Conservation (phyloP, 2,113 vertebrate genomes). For the Barnardius zonarius region DNA sequence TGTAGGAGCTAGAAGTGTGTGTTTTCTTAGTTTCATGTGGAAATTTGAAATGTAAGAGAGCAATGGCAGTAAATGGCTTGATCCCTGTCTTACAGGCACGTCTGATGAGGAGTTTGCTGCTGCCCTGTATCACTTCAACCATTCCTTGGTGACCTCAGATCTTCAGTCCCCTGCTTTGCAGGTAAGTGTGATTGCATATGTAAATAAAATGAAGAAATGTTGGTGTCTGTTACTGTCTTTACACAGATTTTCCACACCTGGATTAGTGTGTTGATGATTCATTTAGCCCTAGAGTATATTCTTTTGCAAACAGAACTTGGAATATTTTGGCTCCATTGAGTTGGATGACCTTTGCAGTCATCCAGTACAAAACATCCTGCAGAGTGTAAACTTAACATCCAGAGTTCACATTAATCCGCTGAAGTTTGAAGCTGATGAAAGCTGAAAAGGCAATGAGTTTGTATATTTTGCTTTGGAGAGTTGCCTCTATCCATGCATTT, state of each 20-base stretch:
- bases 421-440: background rate
- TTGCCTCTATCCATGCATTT: background rate
- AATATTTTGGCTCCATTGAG: background rate
- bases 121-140: slow-evolving; percentile 97
- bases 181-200: slow-evolving; percentile 63
- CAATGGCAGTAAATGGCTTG: background rate
- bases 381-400: background rate
- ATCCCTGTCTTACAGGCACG: slow-evolving; percentile 74
- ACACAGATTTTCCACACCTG: rapidly evolving
- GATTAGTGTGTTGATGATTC: background rate
- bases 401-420: background rate
- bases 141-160: slow-evolving; percentile 95
- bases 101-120: slow-evolving; percentile 96
- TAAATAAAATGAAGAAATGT: background rate
- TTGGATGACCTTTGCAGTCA: background rate
- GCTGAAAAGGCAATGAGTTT: background rate
- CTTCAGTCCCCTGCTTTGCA: slow-evolving; percentile 93
- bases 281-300: background rate
- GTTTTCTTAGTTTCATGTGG: background rate
- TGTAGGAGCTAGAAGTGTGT: background rate
- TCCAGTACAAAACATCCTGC: background rate
- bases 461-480: background rate
- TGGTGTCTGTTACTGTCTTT: background rate
- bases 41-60: background rate
- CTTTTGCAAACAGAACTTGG: background rate